These are phyloP conservation scores for Scleropages formosus DNA, from an alignment of 2,797 vertebrate species.

Conservation along the genomic window DNA sequence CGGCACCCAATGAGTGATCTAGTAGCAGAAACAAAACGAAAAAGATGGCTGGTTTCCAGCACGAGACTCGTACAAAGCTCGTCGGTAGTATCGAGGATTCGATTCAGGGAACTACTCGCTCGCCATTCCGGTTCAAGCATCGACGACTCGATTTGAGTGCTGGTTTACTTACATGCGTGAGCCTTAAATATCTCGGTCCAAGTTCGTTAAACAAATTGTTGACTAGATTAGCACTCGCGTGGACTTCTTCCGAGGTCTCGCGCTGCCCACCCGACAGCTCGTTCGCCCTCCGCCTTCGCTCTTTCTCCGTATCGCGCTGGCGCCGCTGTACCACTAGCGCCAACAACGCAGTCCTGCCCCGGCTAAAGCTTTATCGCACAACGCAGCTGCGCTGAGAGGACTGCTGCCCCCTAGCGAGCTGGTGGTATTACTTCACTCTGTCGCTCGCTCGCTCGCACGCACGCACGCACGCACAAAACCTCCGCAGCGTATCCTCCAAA, in stretches of 20 bases:
- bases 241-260: constrained; percentile 7
- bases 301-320: constrained; percentile 60
- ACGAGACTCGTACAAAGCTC: background rate
- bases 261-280: constrained; percentile 29
- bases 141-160: background rate
- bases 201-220: background rate
- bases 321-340: constrained; percentile 77
- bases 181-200: background rate
- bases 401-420: constrained; percentile 45
- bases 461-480: no score
- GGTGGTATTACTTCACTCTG: background rate
- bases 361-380: constrained; percentile 49
- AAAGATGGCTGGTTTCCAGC: background rate
- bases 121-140: background rate
- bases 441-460: background rate
- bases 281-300: constrained; percentile 39
- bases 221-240: background rate
- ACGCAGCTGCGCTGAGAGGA: constrained; percentile 13
- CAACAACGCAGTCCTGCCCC: constrained; percentile 67
- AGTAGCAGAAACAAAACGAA: background rate
- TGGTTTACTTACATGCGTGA: constrained; percentile 9
- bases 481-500: no score
- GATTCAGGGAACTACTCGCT: background rate
- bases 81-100: background rate
- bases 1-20: background rate